Evolutionary conservation across 2,797 vertebrate species (phyloP).

Genomic region (Sebastes taczanowskii): DNA sequence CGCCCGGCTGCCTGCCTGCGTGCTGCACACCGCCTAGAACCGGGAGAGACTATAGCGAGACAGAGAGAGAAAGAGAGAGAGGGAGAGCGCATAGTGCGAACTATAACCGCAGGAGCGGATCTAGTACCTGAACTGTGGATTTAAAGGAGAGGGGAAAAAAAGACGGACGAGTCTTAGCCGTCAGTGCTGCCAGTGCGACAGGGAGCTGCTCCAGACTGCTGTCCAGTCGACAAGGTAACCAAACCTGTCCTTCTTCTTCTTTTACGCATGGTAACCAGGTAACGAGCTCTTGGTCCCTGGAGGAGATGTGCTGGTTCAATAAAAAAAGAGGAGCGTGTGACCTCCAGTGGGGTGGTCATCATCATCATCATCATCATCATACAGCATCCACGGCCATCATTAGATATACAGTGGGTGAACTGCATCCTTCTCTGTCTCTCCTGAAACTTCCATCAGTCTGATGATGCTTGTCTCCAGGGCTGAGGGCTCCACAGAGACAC

Average conservation of each 20-base stretch:
- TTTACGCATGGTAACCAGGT: constrained; percentile 21
- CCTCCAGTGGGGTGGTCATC: constrained; percentile 1
- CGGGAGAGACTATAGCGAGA: not conserved
- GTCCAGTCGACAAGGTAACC: constrained; percentile 36
- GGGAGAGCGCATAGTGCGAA: not conserved
- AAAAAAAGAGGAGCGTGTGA: not conserved
- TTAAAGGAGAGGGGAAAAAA: not conserved
- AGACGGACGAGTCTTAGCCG: not conserved
- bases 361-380: not conserved
- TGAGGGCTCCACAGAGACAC: not conserved
- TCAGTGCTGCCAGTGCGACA: constrained; percentile 5
- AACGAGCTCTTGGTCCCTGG: not conserved
- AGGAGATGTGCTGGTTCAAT: not conserved
- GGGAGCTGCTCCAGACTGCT: constrained; percentile 28
- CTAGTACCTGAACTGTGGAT: constrained; percentile 28
- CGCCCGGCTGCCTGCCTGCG: constrained; percentile 40
- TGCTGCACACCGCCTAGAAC: constrained; percentile 9
- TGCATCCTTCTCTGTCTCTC: not conserved
- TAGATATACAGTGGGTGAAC: not conserved
- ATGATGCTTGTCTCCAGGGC: not conserved
- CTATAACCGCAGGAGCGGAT: not conserved
- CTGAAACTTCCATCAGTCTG: constrained; percentile 20
- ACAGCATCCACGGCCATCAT: not conserved
- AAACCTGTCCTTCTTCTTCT: not conserved
- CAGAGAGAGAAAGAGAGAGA: not conserved